phyloP scores from a whole-genome alignment of 2,113 vertebrate species.

The Sprattus sprattus region DNA sequence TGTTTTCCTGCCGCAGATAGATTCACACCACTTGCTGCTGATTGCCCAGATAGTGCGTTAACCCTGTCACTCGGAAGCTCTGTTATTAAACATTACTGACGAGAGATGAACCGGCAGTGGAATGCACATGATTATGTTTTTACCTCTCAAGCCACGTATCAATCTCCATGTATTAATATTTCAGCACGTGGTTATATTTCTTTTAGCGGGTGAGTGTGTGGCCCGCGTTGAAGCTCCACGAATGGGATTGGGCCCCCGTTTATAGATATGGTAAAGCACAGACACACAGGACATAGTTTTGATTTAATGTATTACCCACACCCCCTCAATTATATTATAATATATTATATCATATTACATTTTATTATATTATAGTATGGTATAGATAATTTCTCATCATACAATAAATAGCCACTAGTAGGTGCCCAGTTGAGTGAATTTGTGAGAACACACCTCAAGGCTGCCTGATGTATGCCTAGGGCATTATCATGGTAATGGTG shows the following conservation, averaged over 20 bases:
- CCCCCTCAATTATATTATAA: neutral
- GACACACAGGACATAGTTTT: neutral
- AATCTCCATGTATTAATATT: slow-evolving; percentile 36
- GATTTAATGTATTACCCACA: neutral
- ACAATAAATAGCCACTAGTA: neutral
- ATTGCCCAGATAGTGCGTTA: slow-evolving; percentile 55
- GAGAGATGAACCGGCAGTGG: slow-evolving; percentile 45
- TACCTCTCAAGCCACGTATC: slow-evolving; percentile 42
- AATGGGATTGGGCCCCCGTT: neutral
- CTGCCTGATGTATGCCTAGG: slow-evolving; percentile 49
- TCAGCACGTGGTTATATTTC: slow-evolving; percentile 26
- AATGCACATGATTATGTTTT: slow-evolving; percentile 41
- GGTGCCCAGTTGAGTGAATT: slow-evolving; percentile 36
- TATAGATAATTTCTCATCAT: neutral
- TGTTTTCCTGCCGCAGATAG: slow-evolving; percentile 59
- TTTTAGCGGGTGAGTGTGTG: neutral
- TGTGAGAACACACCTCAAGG: slow-evolving; percentile 45
- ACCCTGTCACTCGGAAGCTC: slow-evolving; percentile 47
- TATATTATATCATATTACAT: neutral
- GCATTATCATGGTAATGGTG: slow-evolving; percentile 58
- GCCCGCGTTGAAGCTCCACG: neutral
- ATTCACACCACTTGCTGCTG: slow-evolving; percentile 52
- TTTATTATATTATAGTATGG: neutral
- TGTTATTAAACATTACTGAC: slow-evolving; percentile 51
- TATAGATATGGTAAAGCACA: neutral